Percentiles rank a stretch among this genome's conserved stretches.
These are phyloP conservation scores for Styela plicata DNA, from an alignment of 23 tunicate genomes.

Conservation along the genomic window DNA sequence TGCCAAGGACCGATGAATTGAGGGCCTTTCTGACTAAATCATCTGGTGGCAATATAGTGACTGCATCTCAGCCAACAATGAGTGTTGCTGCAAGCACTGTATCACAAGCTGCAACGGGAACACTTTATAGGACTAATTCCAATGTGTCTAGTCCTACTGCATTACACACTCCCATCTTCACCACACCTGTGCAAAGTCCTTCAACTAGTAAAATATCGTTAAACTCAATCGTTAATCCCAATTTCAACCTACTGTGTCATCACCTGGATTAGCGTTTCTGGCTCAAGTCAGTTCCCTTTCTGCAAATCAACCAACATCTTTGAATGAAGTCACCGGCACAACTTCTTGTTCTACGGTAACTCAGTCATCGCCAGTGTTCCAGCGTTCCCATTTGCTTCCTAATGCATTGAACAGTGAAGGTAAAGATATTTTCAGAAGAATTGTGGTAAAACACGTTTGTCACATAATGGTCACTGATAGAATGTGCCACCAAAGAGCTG, in stretches of 20 bases:
- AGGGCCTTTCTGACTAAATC: neutral
- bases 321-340: neutral
- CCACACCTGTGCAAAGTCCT: neutral
- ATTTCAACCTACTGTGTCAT: neutral
- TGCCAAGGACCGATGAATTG: conserved; percentile 18
- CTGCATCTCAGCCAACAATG: neutral
- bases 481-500: no score
- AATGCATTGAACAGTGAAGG: neutral
- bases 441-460: no score
- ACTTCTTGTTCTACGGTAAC: neutral
- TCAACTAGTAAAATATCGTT: neutral
- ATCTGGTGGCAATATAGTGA: neutral
- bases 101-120: neutral
- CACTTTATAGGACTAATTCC: neutral
- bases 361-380: neutral
- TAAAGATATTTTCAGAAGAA: no score
- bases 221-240: neutral
- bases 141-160: neutral
- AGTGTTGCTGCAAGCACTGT: neutral
- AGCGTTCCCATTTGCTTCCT: neutral
- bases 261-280: conserved; percentile 27
- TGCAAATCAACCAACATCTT: neutral
- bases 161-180: neutral
- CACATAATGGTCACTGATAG: no score
- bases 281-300: conserved; percentile 26